Percentiles rank a stretch among this genome's conserved stretches.
Evolutionary conservation across 1,140 invertebrate species (phyloP).

Genomic region (Papilio glaucus): DNA sequence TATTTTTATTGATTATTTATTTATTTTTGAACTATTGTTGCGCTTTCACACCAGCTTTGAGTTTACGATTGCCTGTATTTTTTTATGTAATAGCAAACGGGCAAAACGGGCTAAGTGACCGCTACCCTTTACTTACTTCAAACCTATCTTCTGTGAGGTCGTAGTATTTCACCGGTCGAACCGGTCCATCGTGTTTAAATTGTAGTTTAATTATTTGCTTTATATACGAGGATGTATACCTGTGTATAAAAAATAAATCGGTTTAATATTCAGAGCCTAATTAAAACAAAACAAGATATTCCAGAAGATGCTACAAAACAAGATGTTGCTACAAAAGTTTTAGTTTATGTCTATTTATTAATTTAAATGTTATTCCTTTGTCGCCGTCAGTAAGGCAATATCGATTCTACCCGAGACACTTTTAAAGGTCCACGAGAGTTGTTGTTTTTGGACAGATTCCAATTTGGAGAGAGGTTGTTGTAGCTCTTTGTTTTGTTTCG

Average conservation of each 20-base stretch:
- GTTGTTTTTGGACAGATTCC: conserved; percentile 31
- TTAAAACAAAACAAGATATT: background rate
- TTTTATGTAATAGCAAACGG: too few relatives aligned
- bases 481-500: conserved; percentile 16
- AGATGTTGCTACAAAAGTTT: too few relatives aligned
- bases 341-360: background rate
- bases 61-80: too few relatives aligned
- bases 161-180: too few relatives aligned
- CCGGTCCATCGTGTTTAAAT: too few relatives aligned
- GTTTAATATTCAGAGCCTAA: background rate
- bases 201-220: background rate
- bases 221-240: background rate
- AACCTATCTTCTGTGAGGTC: too few relatives aligned
- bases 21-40: too few relatives aligned
- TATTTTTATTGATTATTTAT: too few relatives aligned
- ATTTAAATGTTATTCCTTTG: conserved; percentile 21
- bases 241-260: background rate
- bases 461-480: conserved; percentile 15
- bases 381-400: conserved; percentile 14
- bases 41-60: too few relatives aligned
- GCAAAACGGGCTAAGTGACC: too few relatives aligned
- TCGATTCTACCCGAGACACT: background rate
- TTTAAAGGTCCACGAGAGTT: conserved; percentile 3
- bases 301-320: background rate
- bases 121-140: too few relatives aligned